Evolutionary conservation across 2,888 invertebrate species (phyloP).

Genomic region (Drosophila eohydei): DNA sequence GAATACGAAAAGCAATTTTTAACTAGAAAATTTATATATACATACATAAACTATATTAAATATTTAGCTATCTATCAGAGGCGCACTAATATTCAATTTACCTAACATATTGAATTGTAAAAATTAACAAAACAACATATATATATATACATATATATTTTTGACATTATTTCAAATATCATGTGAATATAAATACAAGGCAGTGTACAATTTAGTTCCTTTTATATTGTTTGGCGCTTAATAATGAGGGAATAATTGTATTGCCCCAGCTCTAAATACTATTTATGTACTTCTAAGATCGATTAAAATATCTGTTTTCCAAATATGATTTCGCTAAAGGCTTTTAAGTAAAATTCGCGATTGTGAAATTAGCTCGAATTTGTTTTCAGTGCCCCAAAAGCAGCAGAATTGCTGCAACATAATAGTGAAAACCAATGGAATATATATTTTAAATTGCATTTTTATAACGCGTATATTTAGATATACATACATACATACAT

Average conservation of each 20-base stretch:
- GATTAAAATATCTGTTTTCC: constrained; percentile 16
- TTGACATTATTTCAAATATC: constrained; percentile 38
- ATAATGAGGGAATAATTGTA: constrained; percentile 27
- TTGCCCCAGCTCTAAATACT: constrained; percentile 23
- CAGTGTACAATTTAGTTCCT: constrained; percentile 50
- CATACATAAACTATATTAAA: constrained; percentile 29
- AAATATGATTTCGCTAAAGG: constrained; percentile 41
- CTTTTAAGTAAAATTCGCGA: constrained; percentile 48
- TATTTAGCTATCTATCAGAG: constrained; percentile 22
- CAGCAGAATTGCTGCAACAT: constrained; percentile 37
- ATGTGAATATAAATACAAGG: constrained; percentile 26
- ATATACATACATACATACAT: constrained; percentile 37
- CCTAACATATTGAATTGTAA: constrained; percentile 32
- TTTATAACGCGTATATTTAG: constrained; percentile 64
- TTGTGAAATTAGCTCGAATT: constrained; percentile 65
- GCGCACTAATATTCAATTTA: constrained; percentile 20
- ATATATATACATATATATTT: constrained; percentile 36
- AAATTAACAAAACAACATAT: constrained; percentile 1
- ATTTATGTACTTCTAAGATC: constrained; percentile 30
- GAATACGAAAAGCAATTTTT: constrained; percentile 68
- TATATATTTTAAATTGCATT: constrained; percentile 68
- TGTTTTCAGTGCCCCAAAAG: constrained; percentile 58
- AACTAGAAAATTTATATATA: constrained; percentile 57
- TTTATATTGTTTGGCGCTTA: constrained; percentile 40
- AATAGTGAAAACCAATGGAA: constrained; percentile 39